Evolutionary conservation across 2,113 vertebrate genomes (phyloP).

Genomic region (Poeciliopsis prolifica): DNA sequence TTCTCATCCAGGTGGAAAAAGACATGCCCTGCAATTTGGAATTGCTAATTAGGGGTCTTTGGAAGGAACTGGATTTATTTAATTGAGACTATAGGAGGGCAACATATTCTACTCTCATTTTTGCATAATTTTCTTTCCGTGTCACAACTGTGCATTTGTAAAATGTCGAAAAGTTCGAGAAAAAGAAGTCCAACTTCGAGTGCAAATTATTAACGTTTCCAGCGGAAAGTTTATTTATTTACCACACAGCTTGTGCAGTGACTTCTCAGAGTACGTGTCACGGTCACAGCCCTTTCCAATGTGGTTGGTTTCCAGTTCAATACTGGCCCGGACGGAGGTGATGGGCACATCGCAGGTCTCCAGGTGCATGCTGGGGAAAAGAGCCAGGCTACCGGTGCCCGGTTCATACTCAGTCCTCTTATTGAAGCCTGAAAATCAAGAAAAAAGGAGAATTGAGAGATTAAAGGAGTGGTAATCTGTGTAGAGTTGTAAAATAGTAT

Average conservation of each 20-base stretch:
- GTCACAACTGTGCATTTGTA: too few species aligned
- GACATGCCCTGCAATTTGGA: too few species aligned
- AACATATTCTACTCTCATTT: too few species aligned
- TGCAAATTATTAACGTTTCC: too few species aligned
- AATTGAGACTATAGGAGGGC: too few species aligned
- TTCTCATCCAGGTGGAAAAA: too few species aligned
- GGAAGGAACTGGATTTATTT: too few species aligned
- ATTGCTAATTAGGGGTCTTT: too few species aligned
- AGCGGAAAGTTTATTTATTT: conserved; percentile 48
- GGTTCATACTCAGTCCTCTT: conserved; percentile 96
- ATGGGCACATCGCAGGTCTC: conserved; percentile 93
- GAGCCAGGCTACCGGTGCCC: conserved; percentile 89
- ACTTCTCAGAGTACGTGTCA: conserved; percentile 98
- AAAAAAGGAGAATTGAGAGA: conserved; percentile 11
- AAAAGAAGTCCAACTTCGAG: too few species aligned
- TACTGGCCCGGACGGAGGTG: conserved; percentile 85
- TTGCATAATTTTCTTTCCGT: too few species aligned
- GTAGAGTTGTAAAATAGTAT: not conserved
- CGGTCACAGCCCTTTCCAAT: conserved; percentile 98
- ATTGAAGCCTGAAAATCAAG: conserved; percentile 85
- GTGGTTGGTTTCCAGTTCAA: conserved; percentile 95
- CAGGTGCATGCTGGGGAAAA: conserved; percentile 91
- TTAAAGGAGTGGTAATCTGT: conserved; percentile 1
- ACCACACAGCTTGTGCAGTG: conserved; percentile 95
- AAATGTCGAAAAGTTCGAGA: too few species aligned